A percentile compares a stretch with the other conserved stretches of the same genome.
Conservation (phyloP, 2,113 vertebrate genomes). For the Dasypus novemcinctus region DNA sequence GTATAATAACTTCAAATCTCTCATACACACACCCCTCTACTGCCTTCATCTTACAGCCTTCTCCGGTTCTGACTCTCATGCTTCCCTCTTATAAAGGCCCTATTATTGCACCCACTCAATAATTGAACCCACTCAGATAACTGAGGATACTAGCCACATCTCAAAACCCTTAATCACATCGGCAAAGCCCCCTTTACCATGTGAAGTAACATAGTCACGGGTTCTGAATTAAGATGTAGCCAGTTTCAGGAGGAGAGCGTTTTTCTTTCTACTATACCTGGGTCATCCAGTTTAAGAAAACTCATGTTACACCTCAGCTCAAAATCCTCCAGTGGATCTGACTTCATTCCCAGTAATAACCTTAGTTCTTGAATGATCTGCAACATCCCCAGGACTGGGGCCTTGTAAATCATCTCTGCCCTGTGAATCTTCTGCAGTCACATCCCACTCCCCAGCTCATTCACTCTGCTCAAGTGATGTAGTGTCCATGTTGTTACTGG, state of each 20-base stretch:
- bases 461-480: too few relatives aligned
- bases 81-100: background rate
- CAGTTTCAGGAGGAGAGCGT: background rate
- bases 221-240: background rate
- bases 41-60: background rate
- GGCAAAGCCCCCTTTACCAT: background rate
- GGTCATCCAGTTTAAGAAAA: background rate
- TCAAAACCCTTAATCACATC: background rate
- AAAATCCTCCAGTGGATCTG: background rate
- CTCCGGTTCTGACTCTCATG: background rate
- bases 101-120: too few relatives aligned
- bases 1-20: too few relatives aligned
- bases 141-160: background rate
- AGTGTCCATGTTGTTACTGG: too few relatives aligned
- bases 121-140: too few relatives aligned
- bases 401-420: background rate
- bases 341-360: background rate
- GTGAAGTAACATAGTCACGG: background rate
- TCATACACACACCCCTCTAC: background rate
- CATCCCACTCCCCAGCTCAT: background rate
- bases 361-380: background rate
- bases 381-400: background rate
- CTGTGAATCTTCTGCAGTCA: background rate
- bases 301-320: background rate
- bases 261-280: background rate